Conservation (phyloP, 2,113 vertebrate genomes). For the Vombatus ursinus region DNA sequence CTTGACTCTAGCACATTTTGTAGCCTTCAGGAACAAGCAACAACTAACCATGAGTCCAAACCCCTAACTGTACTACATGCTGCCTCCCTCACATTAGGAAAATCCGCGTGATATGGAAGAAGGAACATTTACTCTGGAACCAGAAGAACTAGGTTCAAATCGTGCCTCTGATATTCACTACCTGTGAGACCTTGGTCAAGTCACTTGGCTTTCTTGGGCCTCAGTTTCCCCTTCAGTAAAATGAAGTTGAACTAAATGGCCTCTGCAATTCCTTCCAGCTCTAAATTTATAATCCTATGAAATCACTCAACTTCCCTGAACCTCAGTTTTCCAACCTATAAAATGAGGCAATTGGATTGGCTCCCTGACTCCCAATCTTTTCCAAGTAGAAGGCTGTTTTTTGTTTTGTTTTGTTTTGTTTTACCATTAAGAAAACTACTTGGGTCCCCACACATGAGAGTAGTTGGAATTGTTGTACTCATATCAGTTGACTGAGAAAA, state of each 20-base stretch:
- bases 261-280: not conserved
- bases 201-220: not conserved
- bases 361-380: not conserved
- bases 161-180: not conserved
- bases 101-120: not conserved
- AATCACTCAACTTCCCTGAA: not conserved
- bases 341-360: not conserved
- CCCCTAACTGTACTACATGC: not conserved
- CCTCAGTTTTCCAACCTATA: not conserved
- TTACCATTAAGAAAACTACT: not conserved
- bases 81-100: not conserved
- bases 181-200: not conserved
- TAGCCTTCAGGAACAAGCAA: no score
- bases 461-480: not conserved
- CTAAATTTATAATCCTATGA: not conserved
- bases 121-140: not conserved
- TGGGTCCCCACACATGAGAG: not conserved
- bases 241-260: not conserved
- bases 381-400: not conserved
- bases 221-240: conserved; percentile 27
- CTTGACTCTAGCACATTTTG: no score
- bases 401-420: no score
- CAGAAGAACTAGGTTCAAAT: not conserved
- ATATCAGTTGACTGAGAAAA: not conserved
- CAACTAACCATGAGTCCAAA: not conserved